Conservation (phyloP, 2,888 invertebrate genomes). For the Dioctria linearis region DNA sequence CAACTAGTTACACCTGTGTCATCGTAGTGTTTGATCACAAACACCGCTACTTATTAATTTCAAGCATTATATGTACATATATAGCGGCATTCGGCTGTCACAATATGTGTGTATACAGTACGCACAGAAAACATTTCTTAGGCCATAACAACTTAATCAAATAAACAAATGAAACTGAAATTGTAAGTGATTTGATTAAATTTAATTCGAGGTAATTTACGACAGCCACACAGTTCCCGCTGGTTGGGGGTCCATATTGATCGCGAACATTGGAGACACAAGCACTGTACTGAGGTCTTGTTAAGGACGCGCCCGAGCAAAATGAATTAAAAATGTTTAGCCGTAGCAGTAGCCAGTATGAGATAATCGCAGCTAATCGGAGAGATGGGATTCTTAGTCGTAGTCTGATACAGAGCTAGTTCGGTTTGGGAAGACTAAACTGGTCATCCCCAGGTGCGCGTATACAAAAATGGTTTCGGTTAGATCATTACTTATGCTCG, state of each 20-base stretch:
- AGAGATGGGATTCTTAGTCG: constrained; percentile 40
- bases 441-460: constrained; percentile 20
- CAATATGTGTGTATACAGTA: not conserved
- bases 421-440: constrained; percentile 17
- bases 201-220: constrained; percentile 54
- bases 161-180: constrained; percentile 54
- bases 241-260: constrained; percentile 1
- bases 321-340: constrained; percentile 28
- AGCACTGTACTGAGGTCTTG: constrained; percentile 33
- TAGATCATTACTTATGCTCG: constrained; percentile 11
- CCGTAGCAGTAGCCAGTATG: constrained; percentile 13
- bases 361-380: constrained; percentile 14
- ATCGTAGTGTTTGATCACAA: not conserved
- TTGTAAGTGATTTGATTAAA: constrained; percentile 57
- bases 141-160: constrained; percentile 40
- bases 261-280: constrained; percentile 3
- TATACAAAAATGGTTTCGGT: not conserved
- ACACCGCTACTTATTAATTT: not conserved
- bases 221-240: constrained; percentile 5
- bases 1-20: constrained; percentile 7
- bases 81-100: not conserved
- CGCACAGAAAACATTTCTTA: not conserved
- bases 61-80: too few relatives aligned
- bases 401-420: constrained; percentile 20
- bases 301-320: constrained; percentile 48